These are phyloP conservation scores for Pteria penguin DNA, from an alignment of 2,888 invertebrate genomes.

Conservation along the genomic window DNA sequence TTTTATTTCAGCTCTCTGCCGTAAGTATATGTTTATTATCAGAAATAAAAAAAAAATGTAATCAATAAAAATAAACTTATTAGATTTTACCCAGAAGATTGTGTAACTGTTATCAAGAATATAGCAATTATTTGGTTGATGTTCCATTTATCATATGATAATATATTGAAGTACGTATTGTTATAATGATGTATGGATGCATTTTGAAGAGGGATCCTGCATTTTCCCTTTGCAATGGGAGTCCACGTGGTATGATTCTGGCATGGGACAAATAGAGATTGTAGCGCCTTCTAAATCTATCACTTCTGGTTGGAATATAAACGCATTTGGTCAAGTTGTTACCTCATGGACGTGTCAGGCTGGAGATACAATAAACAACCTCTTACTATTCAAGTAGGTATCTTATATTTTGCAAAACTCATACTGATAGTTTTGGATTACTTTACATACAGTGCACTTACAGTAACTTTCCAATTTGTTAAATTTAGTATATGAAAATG, in stretches of 20 bases:
- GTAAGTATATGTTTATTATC: slow-evolving; percentile 5
- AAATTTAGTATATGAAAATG: no score
- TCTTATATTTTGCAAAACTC: neutral
- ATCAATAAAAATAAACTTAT: no score
- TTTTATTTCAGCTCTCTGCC: slow-evolving; percentile 12
- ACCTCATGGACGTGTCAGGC: slow-evolving; percentile 20
- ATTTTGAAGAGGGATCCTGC: slow-evolving; percentile 9
- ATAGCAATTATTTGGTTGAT: no score
- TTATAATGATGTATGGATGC: neutral
- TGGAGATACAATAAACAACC: slow-evolving; percentile 17
- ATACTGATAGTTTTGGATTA: no score
- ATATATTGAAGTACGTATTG: neutral
- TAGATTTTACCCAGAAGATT: no score
- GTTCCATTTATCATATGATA: no score
- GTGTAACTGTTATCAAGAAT: no score
- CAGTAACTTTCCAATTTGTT: no score
- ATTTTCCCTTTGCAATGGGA: slow-evolving; percentile 29
- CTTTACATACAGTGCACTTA: no score
- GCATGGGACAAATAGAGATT: slow-evolving; percentile 2
- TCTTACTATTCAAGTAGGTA: slow-evolving; percentile 30
- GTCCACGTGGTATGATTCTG: slow-evolving; percentile 17
- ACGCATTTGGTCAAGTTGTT: slow-evolving; percentile 6
- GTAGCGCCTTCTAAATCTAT: slow-evolving; percentile 1
- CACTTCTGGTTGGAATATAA: slow-evolving; percentile 24
- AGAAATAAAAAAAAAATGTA: neutral